phyloP scores from a whole-genome alignment of 1,140 invertebrate species.

The Drosophila chauvacae region DNA sequence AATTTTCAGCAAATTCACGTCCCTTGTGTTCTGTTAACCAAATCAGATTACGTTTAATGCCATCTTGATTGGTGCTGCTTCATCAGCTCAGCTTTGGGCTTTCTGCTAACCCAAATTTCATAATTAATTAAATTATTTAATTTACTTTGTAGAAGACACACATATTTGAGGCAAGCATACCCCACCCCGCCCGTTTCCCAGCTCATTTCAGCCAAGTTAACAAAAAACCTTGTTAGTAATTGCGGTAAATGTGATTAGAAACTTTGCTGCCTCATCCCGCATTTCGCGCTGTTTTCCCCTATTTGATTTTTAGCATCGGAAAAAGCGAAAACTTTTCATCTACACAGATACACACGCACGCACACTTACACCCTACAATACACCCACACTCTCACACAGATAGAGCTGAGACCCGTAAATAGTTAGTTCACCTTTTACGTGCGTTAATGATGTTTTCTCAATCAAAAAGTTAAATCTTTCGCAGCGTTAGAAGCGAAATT shows the following conservation, averaged over 20 bases:
- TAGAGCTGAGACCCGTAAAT: conserved; percentile 58
- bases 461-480: conserved; percentile 82
- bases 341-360: conserved; percentile 43
- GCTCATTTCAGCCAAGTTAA: conserved; percentile 47
- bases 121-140: conserved; percentile 82
- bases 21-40: conserved; percentile 36
- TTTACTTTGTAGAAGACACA: conserved; percentile 65
- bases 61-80: conserved; percentile 60
- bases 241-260: conserved; percentile 82
- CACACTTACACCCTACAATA: neutral
- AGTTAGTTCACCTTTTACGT: conserved; percentile 78
- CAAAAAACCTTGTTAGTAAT: conserved; percentile 83
- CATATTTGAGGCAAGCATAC: conserved; percentile 29
- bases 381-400: conserved; percentile 11
- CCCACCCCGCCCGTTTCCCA: neutral
- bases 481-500: conserved; percentile 65
- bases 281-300: conserved; percentile 66
- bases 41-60: conserved; percentile 55
- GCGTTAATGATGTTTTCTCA: conserved; percentile 83
- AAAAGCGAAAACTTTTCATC: conserved; percentile 79
- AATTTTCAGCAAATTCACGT: conserved; percentile 32
- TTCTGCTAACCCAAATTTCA: conserved; percentile 61
- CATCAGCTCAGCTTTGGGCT: conserved; percentile 24
- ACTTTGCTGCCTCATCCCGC: conserved; percentile 56
- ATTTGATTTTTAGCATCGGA: conserved; percentile 79